Percentiles rank a stretch among this genome's conserved stretches.
phyloP scores from a whole-genome alignment of 2,113 vertebrate species.

The Taurulus bubalis region DNA sequence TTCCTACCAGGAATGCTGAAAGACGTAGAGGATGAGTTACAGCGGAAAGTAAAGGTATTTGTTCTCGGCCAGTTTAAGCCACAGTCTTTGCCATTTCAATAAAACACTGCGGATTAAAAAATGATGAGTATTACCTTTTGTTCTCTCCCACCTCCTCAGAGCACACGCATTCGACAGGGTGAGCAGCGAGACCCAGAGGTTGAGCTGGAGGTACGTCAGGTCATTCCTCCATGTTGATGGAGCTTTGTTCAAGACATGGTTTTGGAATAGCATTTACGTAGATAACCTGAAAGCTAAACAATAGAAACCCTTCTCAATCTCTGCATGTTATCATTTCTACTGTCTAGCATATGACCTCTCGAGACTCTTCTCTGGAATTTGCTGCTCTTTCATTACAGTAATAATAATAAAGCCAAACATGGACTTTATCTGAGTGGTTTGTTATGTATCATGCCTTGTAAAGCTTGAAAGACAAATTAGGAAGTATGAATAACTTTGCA shows the following conservation, averaged over 20 bases:
- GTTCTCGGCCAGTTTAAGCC: background rate
- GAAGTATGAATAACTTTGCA: slow-evolving; percentile 23
- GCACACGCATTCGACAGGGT: slow-evolving; percentile 96
- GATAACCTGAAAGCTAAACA: background rate
- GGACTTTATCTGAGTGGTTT: slow-evolving; percentile 31
- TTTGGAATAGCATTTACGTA: background rate
- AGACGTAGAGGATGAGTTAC: slow-evolving; percentile 98
- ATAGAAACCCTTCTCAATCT: background rate
- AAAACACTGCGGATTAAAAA: background rate
- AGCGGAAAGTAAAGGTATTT: slow-evolving; percentile 96
- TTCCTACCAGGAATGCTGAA: slow-evolving; percentile 92
- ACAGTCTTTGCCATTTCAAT: background rate
- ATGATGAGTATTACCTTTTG: background rate
- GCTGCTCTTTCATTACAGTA: slow-evolving; percentile 22
- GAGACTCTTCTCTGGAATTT: slow-evolving; percentile 34
- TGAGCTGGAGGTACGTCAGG: slow-evolving; percentile 91
- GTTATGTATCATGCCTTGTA: background rate
- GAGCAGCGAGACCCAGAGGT: slow-evolving; percentile 97
- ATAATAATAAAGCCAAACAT: slow-evolving; percentile 29
- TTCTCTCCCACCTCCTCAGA: slow-evolving; percentile 79
- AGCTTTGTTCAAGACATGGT: slow-evolving; percentile 1
- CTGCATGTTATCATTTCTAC: slow-evolving; percentile 1
- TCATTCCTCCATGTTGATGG: background rate
- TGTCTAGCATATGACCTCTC: slow-evolving; percentile 25
- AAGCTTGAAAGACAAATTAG: slow-evolving; percentile 5